phyloP scores from a whole-genome alignment of 2,113 vertebrate species.

The Pholis gunnellus region DNA sequence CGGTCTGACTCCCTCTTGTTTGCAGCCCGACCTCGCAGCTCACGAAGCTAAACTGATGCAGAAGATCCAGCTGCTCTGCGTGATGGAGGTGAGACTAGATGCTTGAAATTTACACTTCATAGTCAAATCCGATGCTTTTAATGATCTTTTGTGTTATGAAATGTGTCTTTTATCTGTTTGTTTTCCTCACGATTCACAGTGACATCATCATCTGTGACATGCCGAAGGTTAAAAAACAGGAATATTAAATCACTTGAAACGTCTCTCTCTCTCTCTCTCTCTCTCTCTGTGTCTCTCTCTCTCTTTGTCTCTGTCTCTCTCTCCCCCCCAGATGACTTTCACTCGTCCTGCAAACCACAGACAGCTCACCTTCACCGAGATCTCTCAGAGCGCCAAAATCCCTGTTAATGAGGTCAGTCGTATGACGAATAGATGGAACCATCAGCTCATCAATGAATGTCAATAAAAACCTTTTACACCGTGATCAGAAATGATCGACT shows the following conservation, averaged over 20 bases:
- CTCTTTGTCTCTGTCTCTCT: too few relatives aligned
- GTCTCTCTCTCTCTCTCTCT: neutral
- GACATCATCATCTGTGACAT: neutral
- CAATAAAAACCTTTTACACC: neutral
- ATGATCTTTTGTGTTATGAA: too few relatives aligned
- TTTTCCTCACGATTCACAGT: neutral
- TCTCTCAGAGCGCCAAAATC: slow-evolving; percentile 93
- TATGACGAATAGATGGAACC: neutral
- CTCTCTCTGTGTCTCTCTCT: neutral
- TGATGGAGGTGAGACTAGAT: slow-evolving; percentile 92
- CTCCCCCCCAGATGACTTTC: slow-evolving; percentile 93
- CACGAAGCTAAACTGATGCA: slow-evolving; percentile 94
- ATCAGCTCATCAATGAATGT: neutral
- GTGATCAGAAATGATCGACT: neutral
- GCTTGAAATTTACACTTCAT: neutral
- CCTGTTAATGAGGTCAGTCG: slow-evolving; percentile 92
- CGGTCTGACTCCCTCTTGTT: slow-evolving; percentile 7
- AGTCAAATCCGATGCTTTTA: neutral
- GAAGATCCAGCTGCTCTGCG: slow-evolving; percentile 96
- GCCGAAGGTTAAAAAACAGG: neutral
- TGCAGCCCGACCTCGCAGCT: slow-evolving; percentile 93
- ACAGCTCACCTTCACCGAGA: slow-evolving; percentile 97
- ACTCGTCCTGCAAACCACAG: slow-evolving; percentile 97
- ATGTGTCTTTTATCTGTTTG: too few relatives aligned
- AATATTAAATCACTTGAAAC: neutral